phyloP scores from a whole-genome alignment of 1,140 invertebrate species.

The Zaprionus ghesquierei region DNA sequence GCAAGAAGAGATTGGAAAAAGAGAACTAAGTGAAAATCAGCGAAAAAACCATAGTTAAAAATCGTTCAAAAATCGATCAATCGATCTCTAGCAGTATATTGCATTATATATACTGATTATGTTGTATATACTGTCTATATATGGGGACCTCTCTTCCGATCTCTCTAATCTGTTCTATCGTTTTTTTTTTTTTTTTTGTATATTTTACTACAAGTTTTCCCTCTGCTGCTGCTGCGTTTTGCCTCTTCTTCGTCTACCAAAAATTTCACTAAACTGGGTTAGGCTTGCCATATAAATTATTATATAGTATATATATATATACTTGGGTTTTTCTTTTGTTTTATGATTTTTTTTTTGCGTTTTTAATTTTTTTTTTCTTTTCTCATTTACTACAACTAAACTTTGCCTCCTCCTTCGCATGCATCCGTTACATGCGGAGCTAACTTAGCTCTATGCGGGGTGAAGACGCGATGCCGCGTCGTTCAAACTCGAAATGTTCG shows the following conservation, averaged over 20 bases:
- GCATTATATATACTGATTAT: constrained; percentile 24
- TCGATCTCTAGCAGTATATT: constrained; percentile 45
- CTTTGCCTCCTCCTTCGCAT: constrained; percentile 58
- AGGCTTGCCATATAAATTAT: constrained; percentile 52
- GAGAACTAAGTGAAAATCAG: constrained; percentile 11
- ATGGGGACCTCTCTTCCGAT: constrained; percentile 52
- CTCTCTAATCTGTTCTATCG: constrained; percentile 68
- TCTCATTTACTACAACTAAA: constrained; percentile 64
- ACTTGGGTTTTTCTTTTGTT: constrained; percentile 10
- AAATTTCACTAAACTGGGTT: constrained; percentile 80
- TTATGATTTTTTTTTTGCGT: constrained; percentile 19
- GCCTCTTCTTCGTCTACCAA: constrained; percentile 49
- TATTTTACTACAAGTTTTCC: constrained; percentile 76
- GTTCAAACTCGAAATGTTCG: constrained; percentile 64
- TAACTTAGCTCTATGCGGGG: constrained; percentile 45
- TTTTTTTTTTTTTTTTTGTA: no score
- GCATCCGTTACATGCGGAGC: constrained; percentile 74
- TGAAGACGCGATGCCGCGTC: constrained; percentile 3
- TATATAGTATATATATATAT: constrained; percentile 57
- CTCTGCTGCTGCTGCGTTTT: constrained; percentile 32
- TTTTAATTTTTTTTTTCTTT: constrained; percentile 37
- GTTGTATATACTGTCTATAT: constrained; percentile 33
- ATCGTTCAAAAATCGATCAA: constrained; percentile 42
- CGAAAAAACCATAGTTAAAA: constrained; percentile 47
- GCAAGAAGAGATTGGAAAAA: constrained; percentile 31